Conservation (phyloP, 2,888 invertebrate genomes). For the Meteorus colon region DNA sequence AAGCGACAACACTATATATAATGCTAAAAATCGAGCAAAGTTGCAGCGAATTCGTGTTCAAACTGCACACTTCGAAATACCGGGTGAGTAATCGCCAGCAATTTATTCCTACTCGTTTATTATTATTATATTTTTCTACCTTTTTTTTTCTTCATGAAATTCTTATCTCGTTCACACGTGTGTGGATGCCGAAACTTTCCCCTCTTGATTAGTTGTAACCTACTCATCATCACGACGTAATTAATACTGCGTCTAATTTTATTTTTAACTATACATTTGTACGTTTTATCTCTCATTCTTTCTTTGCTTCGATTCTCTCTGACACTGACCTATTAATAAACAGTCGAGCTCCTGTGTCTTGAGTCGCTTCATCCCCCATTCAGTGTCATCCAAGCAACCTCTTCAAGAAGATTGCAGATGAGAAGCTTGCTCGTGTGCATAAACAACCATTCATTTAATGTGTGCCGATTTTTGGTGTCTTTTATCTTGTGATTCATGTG, state of each 20-base stretch:
- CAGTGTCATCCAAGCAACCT: conserved; percentile 16
- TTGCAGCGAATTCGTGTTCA: conserved; percentile 62
- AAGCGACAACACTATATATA: conserved; percentile 72
- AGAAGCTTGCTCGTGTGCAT: neutral
- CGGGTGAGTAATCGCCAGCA: conserved; percentile 60
- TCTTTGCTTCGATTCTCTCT: conserved; percentile 58
- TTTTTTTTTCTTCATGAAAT: conserved; percentile 27
- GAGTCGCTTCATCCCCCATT: conserved; percentile 23
- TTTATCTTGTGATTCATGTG: neutral
- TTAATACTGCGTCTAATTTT: conserved; percentile 25
- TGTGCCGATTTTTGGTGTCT: neutral
- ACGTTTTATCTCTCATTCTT: conserved; percentile 35
- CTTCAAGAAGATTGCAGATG: conserved; percentile 10
- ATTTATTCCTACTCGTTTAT: neutral
- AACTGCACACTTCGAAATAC: conserved; percentile 63
- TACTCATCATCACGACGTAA: conserved; percentile 11
- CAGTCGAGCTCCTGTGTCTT: conserved; percentile 45
- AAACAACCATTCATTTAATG: neutral
- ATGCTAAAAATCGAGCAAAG: conserved; percentile 65
- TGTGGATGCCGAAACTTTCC: neutral
- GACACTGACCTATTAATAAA: conserved; percentile 64
- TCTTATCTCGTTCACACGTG: neutral
- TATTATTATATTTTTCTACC: conserved; percentile 17
- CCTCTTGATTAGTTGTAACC: neutral
- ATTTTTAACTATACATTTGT: conserved; percentile 40